Evolutionary conservation across 2,113 vertebrate genomes (phyloP).

Genomic region (Apaloderma vittatum): DNA sequence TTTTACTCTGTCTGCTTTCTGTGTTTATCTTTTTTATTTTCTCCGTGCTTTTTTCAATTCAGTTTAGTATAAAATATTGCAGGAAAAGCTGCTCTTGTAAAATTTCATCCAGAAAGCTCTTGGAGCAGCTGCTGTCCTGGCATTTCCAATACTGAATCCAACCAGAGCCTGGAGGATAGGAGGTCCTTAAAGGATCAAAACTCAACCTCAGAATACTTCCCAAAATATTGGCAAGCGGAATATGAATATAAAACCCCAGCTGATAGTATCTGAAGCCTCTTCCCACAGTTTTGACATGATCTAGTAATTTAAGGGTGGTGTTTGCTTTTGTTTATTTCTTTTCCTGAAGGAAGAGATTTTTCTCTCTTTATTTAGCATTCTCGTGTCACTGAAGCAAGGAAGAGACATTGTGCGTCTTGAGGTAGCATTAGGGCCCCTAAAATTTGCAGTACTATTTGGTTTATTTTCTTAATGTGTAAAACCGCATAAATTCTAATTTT

Average conservation of each 20-base stretch:
- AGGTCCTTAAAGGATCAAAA: slow-evolving; percentile 32
- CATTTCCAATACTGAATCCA: slow-evolving; percentile 1
- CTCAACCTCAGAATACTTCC: neutral
- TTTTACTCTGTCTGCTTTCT: neutral
- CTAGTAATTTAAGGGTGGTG: neutral
- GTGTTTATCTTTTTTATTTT: neutral
- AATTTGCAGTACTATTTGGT: neutral
- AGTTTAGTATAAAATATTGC: slow-evolving; percentile 12
- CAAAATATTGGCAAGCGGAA: slow-evolving; percentile 20
- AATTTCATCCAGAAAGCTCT: slow-evolving; percentile 6
- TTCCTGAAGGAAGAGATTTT: neutral
- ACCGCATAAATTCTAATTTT: neutral
- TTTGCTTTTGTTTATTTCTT: neutral
- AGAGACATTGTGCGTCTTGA: neutral
- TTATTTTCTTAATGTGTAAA: neutral
- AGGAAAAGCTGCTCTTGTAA: slow-evolving; percentile 27
- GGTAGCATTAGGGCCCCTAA: neutral
- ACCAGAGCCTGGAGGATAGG: neutral
- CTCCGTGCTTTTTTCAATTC: slow-evolving; percentile 2
- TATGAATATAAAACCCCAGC: neutral
- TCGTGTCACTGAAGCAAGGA: neutral
- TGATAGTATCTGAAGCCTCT: neutral
- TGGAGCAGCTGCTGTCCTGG: neutral
- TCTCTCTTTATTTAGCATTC: neutral
- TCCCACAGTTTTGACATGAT: neutral